These are phyloP conservation scores for Seriola aureovittata DNA, from an alignment of 2,113 vertebrate species.

Conservation along the genomic window DNA sequence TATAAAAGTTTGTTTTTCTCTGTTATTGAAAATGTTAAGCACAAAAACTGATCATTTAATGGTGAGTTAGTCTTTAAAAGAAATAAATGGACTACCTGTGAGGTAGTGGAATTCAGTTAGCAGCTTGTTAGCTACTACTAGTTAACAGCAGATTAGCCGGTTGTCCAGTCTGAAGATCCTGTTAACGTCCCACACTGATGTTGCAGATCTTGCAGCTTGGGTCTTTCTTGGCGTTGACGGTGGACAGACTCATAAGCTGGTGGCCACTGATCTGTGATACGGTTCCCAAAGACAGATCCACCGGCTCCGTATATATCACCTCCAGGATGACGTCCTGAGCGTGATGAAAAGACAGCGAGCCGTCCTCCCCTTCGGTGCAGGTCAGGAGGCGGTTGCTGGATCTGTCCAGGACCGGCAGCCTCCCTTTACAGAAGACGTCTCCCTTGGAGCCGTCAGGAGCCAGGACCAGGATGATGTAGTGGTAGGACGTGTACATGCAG, in stretches of 20 bases:
- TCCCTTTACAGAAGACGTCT: constrained; percentile 93
- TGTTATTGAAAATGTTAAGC: no score
- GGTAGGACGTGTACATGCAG: constrained; percentile 99
- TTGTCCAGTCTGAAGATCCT: not conserved
- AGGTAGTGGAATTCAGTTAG: constrained; percentile 7
- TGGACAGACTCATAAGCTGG: constrained; percentile 96
- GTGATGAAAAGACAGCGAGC: constrained; percentile 89
- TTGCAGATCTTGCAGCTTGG: constrained; percentile 98
- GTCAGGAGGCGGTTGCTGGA: constrained; percentile 93
- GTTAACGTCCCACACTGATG: constrained; percentile 95
- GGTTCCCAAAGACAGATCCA: constrained; percentile 90
- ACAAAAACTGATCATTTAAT: no score
- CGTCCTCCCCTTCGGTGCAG: constrained; percentile 84
- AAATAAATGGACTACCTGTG: no score
- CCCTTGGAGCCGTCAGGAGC: constrained; percentile 91
- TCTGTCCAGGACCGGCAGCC: constrained; percentile 91
- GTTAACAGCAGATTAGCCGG: not conserved
- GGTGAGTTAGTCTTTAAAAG: no score
- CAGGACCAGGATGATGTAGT: constrained; percentile 94
- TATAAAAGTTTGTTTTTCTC: no score
- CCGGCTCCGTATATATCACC: constrained; percentile 95
- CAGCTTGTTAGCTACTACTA: not conserved
- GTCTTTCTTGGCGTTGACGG: constrained; percentile 97
- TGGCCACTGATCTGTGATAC: constrained; percentile 94
- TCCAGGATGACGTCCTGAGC: constrained; percentile 97